Conservation (phyloP, 2,113 vertebrate species). For the Bubalus kerabau region DNA sequence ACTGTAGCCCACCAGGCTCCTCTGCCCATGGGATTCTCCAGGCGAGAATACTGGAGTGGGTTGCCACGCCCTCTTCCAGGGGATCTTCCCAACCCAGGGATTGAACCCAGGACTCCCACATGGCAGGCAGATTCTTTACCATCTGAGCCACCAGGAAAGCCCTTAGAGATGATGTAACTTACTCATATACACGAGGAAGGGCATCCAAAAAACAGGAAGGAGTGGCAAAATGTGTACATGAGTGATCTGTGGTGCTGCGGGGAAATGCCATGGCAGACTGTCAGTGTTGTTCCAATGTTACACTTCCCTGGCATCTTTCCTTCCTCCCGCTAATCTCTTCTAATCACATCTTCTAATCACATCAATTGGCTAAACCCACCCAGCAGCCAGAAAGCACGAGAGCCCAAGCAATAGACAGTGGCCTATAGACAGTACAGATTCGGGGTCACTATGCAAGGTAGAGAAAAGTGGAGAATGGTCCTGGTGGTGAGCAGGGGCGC, state of each 20-base stretch:
- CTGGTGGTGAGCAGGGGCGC: accelerated
- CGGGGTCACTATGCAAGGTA: neutral
- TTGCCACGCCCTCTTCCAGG: neutral
- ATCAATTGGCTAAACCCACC: neutral
- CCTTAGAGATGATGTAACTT: neutral
- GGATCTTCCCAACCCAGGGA: neutral
- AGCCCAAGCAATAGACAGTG: neutral
- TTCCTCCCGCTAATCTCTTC: neutral
- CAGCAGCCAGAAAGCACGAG: neutral
- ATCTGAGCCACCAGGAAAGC: neutral
- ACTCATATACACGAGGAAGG: neutral
- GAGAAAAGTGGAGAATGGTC: neutral
- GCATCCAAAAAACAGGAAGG: neutral
- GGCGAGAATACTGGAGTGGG: neutral
- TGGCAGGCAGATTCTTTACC: neutral
- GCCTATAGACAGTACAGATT: neutral
- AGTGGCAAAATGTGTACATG: neutral
- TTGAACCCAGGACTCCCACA: neutral
- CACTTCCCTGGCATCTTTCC: neutral
- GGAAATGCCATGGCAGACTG: neutral
- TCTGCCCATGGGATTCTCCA: neutral
- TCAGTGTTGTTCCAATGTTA: neutral
- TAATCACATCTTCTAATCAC: neutral
- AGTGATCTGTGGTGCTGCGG: neutral
- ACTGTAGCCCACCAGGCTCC: neutral